Conservation (phyloP, 2,888 invertebrate species). For the Neoitamus cyanurus region DNA sequence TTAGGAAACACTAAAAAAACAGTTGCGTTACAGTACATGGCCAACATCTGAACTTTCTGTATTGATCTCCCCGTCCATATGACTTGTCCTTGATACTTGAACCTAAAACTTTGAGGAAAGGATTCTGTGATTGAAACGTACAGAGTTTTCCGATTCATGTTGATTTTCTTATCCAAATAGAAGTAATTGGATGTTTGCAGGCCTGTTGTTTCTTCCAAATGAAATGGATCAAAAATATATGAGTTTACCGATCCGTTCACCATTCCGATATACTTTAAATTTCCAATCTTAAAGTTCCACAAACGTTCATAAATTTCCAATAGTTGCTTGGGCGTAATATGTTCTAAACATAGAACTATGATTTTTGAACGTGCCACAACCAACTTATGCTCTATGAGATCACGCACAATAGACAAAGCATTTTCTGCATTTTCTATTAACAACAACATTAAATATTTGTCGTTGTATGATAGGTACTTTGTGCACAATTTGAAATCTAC, state of each 20-base stretch:
- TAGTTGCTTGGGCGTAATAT: background rate
- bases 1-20: background rate
- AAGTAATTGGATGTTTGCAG: background rate
- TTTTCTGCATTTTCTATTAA: background rate
- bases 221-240: constrained; percentile 9
- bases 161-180: background rate
- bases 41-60: background rate
- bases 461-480: background rate
- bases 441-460: constrained; percentile 13
- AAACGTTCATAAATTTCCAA: background rate
- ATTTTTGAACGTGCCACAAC: background rate
- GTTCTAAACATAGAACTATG: background rate
- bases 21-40: background rate
- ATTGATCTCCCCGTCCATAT: background rate
- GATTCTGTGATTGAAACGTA: background rate
- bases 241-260: background rate
- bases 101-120: background rate
- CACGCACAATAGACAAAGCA: background rate
- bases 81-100: background rate
- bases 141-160: background rate
- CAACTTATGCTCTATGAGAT: background rate
- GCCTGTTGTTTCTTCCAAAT: background rate
- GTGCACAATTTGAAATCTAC: constrained; percentile 6
- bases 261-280: background rate
- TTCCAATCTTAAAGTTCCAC: background rate